Evolutionary conservation across 2,888 invertebrate genomes (phyloP).

Genomic region (Melinopterus prodromus): DNA sequence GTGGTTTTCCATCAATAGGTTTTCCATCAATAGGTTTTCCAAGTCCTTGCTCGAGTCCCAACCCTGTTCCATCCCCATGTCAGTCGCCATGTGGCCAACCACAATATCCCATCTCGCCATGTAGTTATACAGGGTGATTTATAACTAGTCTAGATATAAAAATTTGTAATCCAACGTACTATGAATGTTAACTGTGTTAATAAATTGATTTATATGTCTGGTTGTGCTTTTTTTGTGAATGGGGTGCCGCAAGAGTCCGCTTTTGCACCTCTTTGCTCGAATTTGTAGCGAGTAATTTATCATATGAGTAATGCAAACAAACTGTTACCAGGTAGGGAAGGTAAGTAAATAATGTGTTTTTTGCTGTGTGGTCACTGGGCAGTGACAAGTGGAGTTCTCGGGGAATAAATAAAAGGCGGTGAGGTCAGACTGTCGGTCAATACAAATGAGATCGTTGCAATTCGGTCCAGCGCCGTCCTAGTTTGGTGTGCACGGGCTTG

Average conservation of each 20-base stretch:
- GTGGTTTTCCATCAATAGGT: not conserved
- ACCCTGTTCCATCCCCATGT: not conserved
- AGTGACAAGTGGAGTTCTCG: conserved; percentile 28
- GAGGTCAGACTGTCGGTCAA: conserved; percentile 46
- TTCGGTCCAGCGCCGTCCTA: conserved; percentile 48
- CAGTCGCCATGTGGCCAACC: not conserved
- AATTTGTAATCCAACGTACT: not conserved
- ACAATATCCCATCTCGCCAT: not conserved
- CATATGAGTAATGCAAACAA: too few species aligned
- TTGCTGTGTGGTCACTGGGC: conserved; percentile 32
- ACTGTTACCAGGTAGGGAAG: too few species aligned
- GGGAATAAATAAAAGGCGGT: conserved; percentile 27
- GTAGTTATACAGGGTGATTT: not conserved
- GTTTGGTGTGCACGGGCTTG: conserved; percentile 50
- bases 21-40: not conserved
- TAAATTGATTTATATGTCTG: not conserved
- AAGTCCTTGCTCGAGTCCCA: not conserved
- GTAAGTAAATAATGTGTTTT: conserved; percentile 39
- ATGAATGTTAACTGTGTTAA: not conserved
- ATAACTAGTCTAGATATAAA: not conserved
- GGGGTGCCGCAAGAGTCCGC: conserved; percentile 4
- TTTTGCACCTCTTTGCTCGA: too few species aligned
- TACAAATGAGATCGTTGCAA: conserved; percentile 47
- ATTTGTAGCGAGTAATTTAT: too few species aligned
- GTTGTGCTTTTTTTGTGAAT: not conserved